Conservation (phyloP, 2,888 invertebrate genomes). For the Caenorhabditis parvicauda region DNA sequence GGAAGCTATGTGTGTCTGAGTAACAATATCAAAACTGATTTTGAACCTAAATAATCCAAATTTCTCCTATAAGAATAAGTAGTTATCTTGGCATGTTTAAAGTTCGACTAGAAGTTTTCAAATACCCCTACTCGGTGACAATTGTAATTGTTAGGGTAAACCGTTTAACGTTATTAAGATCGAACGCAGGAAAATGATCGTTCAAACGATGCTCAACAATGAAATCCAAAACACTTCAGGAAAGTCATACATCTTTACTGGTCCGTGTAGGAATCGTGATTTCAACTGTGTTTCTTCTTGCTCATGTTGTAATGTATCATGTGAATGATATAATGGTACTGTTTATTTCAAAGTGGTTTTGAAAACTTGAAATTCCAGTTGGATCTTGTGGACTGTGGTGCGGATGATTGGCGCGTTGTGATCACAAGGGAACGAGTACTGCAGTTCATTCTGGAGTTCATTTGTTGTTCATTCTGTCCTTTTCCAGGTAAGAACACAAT, state of each 20-base stretch:
- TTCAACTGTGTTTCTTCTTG: slow-evolving; percentile 51
- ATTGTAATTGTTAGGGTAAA: no score
- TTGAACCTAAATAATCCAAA: no score
- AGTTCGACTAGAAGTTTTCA: no score
- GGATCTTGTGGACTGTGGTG: slow-evolving; percentile 99
- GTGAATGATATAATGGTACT: slow-evolving; percentile 58
- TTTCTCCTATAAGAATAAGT: no score
- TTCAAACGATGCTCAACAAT: no score
- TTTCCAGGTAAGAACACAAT: slow-evolving; percentile 28
- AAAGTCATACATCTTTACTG: slow-evolving; percentile 38
- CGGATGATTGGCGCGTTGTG: slow-evolving; percentile 99
- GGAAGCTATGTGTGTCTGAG: no score
- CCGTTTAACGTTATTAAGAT: no score
- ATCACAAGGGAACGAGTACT: slow-evolving; percentile 94
- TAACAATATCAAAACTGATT: no score
- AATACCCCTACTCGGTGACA: no score
- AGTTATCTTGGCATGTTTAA: no score
- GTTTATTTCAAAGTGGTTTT: not conserved
- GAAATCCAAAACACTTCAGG: slow-evolving; percentile 29
- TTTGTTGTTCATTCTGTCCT: slow-evolving; percentile 84
- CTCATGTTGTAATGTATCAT: slow-evolving; percentile 56
- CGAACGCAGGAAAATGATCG: not conserved
- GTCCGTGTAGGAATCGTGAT: slow-evolving; percentile 44
- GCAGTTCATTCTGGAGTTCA: slow-evolving; percentile 74
- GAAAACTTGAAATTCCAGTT: slow-evolving; percentile 71